Conservation (phyloP, 1,140 invertebrate species). For the Melitaea cinxia region DNA sequence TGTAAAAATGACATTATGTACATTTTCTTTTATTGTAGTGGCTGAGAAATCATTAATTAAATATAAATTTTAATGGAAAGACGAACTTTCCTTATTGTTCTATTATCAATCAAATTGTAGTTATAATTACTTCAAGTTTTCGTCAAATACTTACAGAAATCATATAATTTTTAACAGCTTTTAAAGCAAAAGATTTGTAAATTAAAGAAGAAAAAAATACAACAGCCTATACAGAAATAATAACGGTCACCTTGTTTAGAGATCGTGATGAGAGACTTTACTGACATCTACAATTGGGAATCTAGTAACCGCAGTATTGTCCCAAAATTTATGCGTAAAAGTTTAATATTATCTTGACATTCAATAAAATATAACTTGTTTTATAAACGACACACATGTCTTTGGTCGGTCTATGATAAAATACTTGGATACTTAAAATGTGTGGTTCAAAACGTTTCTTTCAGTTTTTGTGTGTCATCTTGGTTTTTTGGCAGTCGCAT, state of each 20-base stretch:
- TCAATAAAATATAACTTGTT: too few relatives aligned
- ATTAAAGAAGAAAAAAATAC: not conserved
- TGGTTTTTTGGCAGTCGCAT: conserved; percentile 15
- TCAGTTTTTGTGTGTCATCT: not conserved
- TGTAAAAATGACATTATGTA: not conserved
- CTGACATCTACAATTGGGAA: conserved; percentile 38
- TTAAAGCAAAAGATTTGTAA: not conserved
- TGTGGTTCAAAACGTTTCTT: not conserved
- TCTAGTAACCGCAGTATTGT: conserved; percentile 40
- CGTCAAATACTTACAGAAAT: too few relatives aligned
- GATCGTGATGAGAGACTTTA: conserved; percentile 64
- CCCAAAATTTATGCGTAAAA: conserved; percentile 25
- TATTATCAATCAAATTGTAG: too few relatives aligned
- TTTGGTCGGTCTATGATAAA: too few relatives aligned
- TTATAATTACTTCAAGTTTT: too few relatives aligned
- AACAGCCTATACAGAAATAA: conserved; percentile 19
- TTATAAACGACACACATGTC: too few relatives aligned
- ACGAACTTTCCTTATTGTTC: too few relatives aligned
- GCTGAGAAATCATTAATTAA: too few relatives aligned
- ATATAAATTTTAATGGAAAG: too few relatives aligned
- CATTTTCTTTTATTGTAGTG: too few relatives aligned
- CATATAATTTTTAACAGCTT: too few relatives aligned
- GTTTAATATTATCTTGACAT: too few relatives aligned
- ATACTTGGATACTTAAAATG: conserved; percentile 4
- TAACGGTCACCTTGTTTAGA: conserved; percentile 56